Evolutionary conservation across 1,140 invertebrate genomes (phyloP), one percentile per base, ranked within the genome.

Genomic region (Pristionchus pacificus): DNA sequence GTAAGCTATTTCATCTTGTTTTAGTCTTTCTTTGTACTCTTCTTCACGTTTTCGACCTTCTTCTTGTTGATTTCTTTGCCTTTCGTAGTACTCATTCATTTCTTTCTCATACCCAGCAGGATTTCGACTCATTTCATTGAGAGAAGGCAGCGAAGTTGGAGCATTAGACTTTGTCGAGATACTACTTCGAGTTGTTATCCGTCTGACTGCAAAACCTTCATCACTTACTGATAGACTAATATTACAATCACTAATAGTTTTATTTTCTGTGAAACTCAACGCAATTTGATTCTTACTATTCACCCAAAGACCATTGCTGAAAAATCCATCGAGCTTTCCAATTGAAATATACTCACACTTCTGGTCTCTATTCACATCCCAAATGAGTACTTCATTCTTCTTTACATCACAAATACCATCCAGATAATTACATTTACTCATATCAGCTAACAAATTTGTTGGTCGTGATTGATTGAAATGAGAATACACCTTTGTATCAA

Each of bases 381-480:
- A 74, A 70, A 59, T 70, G 0, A 74, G 2, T 1, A 72, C 57
- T 74, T 74, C 73, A 75, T 74, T 74, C 60, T 75, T 55, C 60
- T 74, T 74, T 1, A 74, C 69, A 49, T 75, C 33, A 68, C 72
- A 75, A 28, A 38, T 61, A 6, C 74, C 72, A 10, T 66, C 68
- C 28, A 29, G 75, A 69, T 75, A 75, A 15, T 74, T 67, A 74
- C 72, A 74, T 55, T 74, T 74, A 27, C 27, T 72, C 33, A 74
- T 74, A 65, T 63, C 30, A 57, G 25, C 55, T 59, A 74, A 15
- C 33, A 57, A 28, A 72, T 72, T 72, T 13, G 61, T 61, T n/a
- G 71, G 71, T 60, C 49, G 15, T 61, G 15, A 1, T 71, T 72
- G 71, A 72, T 72, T 69, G 31, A 32, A 73, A 71, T 73, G 71